Evolutionary conservation across 2,113 vertebrate genomes (phyloP).

Genomic region (Pollachius pollachius): DNA sequence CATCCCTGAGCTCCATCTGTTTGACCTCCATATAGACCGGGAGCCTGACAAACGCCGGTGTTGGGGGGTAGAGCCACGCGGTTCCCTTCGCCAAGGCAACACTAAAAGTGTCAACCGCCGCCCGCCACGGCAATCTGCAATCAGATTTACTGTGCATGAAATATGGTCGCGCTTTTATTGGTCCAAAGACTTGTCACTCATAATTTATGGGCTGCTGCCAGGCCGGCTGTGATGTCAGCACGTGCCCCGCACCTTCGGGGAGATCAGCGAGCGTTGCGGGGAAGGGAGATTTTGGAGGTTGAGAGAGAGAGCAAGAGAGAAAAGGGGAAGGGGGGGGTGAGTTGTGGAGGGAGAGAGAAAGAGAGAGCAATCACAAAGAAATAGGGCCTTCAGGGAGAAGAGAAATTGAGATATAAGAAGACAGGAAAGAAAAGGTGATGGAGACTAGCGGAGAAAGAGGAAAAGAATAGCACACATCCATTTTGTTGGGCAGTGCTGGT

Average conservation of each 20-base stretch:
- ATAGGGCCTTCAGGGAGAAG: not conserved
- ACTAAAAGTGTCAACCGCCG: constrained; percentile 95
- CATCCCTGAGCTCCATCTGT: constrained; percentile 66
- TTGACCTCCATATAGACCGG: constrained; percentile 61
- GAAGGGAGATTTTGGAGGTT: not conserved
- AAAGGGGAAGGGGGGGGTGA: constrained; percentile 24
- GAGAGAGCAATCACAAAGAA: not conserved
- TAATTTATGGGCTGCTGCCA: constrained; percentile 93
- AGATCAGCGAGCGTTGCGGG: constrained; percentile 35
- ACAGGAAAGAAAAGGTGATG: constrained; percentile 29
- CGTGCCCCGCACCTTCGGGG: constrained; percentile 58
- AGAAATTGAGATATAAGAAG: constrained; percentile 8
- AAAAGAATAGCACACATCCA: constrained; percentile 48
- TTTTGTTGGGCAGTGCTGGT: constrained; percentile 40
- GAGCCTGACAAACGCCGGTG: constrained; percentile 72
- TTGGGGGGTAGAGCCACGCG: constrained; percentile 71
- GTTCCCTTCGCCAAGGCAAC: constrained; percentile 76
- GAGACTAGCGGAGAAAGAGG: constrained; percentile 28
- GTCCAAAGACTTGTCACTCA: constrained; percentile 97
- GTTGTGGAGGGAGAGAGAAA: not conserved
- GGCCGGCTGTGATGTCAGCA: constrained; percentile 80
- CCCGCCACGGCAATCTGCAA: constrained; percentile 92
- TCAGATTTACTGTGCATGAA: constrained; percentile 99
- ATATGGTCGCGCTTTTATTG: constrained; percentile 98
- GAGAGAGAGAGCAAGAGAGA: constrained; percentile 29